phyloP scores from a whole-genome alignment of 2,797 vertebrate species.

The Schizopygopsis malacanthus region DNA sequence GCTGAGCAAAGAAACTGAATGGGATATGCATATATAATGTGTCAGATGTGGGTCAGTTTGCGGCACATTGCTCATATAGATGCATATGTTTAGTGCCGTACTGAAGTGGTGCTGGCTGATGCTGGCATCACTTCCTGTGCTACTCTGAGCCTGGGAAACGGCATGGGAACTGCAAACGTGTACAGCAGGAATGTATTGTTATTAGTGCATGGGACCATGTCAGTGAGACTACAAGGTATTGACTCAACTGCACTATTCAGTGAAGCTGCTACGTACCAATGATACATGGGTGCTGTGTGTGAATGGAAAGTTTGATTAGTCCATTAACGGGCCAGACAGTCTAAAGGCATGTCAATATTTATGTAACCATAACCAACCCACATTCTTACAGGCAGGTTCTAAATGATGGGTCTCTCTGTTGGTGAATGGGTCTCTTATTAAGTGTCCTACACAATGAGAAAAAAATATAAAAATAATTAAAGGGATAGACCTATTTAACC shows the following conservation, averaged over 20 bases:
- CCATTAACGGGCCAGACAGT: constrained; percentile 44
- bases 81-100: constrained; percentile 19
- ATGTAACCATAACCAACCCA: constrained; percentile 43
- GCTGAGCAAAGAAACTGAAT: constrained; percentile 21
- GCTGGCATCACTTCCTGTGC: constrained; percentile 21
- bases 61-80: background rate
- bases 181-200: constrained; percentile 34
- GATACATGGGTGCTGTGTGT: constrained; percentile 37
- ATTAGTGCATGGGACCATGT: constrained; percentile 26
- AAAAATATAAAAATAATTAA: constrained; percentile 51
- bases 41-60: constrained; percentile 36
- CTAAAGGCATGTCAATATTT: constrained; percentile 41
- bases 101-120: background rate
- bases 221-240: constrained; percentile 28
- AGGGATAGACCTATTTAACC: background rate
- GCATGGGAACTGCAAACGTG: constrained; percentile 57
- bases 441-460: constrained; percentile 48
- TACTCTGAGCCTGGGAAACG: constrained; percentile 18
- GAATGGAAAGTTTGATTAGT: constrained; percentile 58
- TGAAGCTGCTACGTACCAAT: constrained; percentile 35
- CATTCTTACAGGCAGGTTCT: constrained; percentile 27
- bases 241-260: constrained; percentile 10
- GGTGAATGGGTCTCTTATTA: constrained; percentile 48
- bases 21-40: constrained; percentile 42
- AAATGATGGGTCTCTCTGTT: background rate